Evolutionary conservation across 2,113 vertebrate genomes (phyloP).

Genomic region (Hoplias malabaricus): DNA sequence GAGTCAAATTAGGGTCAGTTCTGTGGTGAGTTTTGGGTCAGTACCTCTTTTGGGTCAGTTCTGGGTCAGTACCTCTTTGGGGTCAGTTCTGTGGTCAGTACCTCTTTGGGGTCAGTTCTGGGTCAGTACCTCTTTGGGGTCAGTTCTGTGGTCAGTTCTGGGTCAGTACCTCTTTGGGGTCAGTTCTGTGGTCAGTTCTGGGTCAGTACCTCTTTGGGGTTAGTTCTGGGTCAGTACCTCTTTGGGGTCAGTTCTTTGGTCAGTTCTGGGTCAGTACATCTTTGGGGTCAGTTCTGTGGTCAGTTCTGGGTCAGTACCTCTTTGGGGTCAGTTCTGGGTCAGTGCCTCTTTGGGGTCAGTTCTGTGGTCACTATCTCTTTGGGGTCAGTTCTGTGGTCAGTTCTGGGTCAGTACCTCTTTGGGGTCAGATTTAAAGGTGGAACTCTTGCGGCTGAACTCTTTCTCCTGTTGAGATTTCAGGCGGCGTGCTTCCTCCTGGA

Average conservation of each 20-base stretch:
- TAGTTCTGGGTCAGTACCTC: neutral
- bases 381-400: neutral
- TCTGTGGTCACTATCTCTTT: neutral
- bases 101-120: neutral
- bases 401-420: conserved; percentile 59
- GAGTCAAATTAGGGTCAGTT: neutral
- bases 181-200: neutral
- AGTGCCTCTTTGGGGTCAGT: neutral
- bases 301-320: too few species aligned
- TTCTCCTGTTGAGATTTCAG: conserved; percentile 72
- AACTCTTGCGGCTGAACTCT: conserved; percentile 49
- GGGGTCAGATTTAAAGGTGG: conserved; percentile 53
- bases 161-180: neutral
- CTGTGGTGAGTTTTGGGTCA: too few species aligned
- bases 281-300: neutral
- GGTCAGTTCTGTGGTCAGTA: neutral
- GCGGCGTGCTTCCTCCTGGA: conserved; percentile 65
- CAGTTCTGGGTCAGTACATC: too few species aligned
- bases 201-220: neutral
- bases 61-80: neutral
- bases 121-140: neutral
- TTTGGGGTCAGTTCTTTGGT: too few species aligned
- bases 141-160: neutral
- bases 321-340: neutral
- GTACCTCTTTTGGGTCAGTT: neutral